Evolutionary conservation across 2,113 vertebrate genomes (phyloP), one percentile per base, ranked within the genome.

Genomic region (Sterrhoptilus dennistouni): DNA sequence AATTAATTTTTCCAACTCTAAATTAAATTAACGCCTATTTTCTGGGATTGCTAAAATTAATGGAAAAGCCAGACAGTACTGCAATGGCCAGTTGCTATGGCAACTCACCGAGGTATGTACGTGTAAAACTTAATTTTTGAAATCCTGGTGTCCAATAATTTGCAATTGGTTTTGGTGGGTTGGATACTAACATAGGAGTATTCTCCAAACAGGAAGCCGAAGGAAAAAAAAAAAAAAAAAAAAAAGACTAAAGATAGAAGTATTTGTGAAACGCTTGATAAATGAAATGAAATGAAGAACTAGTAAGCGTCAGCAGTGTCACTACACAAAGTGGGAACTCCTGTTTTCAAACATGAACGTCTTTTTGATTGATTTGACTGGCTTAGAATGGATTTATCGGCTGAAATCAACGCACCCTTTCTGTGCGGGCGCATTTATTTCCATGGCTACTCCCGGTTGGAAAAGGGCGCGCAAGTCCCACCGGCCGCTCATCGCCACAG

Each of bases 401-500:
- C 17, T 59, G 23, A 38, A 66, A 70, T 7, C 12, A 59, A 22
- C 0, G 2, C 8, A 45, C 22, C 28, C 28, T 35, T 36, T 12
- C 60, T 2, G 8, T 2, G 27, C 1, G 24, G 38, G 8, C 14
- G 44, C 2, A 2, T 28, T 8, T 49, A 35, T n/a, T 64, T 36
- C 59, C 17, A 31, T 0, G 42, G n/a, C 47, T 14, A 2, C 28
- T 28, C 5, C 31, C 4, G 3, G 4, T 23, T n/a, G 1, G 33
- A 33, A 38, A 42, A 59, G 38, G 11, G 6, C 25, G 11, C 20
- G 23, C 57, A 5, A 11, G 18, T 11, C 27, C 40, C 83, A 8
- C 29, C 0, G 35, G 42, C 57, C 0, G 5, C 1, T 22, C 25
- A 4, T 10, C 35, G 5, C 1, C 0, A 2, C 2, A 5, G 31